These are phyloP conservation scores for Addax nasomaculatus DNA, from an alignment of 2,113 vertebrate species.

Conservation along the genomic window DNA sequence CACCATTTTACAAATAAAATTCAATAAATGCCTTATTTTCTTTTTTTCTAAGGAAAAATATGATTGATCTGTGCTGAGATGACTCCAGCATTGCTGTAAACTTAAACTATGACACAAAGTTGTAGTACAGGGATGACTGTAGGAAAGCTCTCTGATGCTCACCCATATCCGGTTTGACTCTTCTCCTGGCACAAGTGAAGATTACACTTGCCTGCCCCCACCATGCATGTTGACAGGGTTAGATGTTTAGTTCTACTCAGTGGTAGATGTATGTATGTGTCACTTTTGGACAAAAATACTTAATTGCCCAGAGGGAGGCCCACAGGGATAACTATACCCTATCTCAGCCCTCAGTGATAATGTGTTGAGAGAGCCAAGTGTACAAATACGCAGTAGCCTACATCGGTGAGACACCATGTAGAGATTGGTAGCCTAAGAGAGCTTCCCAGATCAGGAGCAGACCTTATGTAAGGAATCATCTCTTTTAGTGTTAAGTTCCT, in stretches of 20 bases:
- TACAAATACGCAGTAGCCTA: neutral
- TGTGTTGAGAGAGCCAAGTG: neutral
- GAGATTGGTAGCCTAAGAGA: neutral
- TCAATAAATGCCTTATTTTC: neutral
- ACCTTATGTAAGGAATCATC: neutral
- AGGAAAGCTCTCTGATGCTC: neutral
- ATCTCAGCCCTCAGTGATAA: neutral
- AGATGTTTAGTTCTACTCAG: neutral
- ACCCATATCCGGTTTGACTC: neutral
- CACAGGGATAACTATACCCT: neutral
- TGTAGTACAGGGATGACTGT: neutral
- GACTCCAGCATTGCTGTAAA: neutral
- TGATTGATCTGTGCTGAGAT: neutral
- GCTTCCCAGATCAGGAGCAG: neutral
- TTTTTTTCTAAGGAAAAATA: neutral
- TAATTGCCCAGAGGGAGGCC: neutral
- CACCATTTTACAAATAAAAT: neutral
- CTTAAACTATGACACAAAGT: neutral
- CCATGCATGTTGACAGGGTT: neutral
- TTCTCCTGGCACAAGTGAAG: too few species aligned
- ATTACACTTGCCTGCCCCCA: neutral
- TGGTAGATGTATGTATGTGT: neutral
- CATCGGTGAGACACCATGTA: neutral
- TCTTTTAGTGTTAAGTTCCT: neutral
- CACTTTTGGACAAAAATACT: neutral